Evolutionary conservation across 2,797 vertebrate species (phyloP), one percentile per base, ranked within the genome.

Genomic region (Luscinia luscinia): DNA sequence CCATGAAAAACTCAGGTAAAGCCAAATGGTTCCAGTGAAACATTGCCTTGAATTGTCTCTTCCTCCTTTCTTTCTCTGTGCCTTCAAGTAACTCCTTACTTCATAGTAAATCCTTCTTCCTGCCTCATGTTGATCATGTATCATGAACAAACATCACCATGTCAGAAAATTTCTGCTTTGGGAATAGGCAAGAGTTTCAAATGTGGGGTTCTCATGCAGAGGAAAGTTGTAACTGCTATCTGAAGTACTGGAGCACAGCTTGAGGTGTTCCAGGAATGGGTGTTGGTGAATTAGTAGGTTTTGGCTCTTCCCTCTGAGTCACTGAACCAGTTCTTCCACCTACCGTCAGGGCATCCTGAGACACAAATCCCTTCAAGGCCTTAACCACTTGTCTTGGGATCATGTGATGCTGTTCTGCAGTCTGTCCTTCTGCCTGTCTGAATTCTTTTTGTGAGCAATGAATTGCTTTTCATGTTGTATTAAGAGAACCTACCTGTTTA

Each of bases 1-100:
- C 99, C 84, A 98, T 99, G 38, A 99, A 98, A 96, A 99, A 99
- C 83, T 96, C 99, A 91, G 99, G 99, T 99, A 98, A 98, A 96
- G 57, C 54, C 34, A 77, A 93, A 73, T 49, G 49, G 61, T 59
- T 78, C 55, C 55, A 57, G 20, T 64, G 63, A 69, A 96, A 68
- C 46, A 2, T 74, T 69, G 48, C 36, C 70, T 86, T 86, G 26
- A 87, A 61, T 58, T 78, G 8, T 73, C 63, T 93, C 57, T 69
- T 79, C 46, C 11, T 87, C 32, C 58, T 59, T 85, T 83, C 51
- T 59, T 83, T 82, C 59, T 74, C 52, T 63, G 48, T 83, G 88
- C 34, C 72, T 94, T 91, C 62, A 89, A 74, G 20, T 79, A 80
- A 58, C 61, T 70, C 48, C 40, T 48, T 40, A 12, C 51, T 92